Evolutionary conservation across 2,797 vertebrate genomes (phyloP).

Genomic region (Erpetoichthys calabaricus): DNA sequence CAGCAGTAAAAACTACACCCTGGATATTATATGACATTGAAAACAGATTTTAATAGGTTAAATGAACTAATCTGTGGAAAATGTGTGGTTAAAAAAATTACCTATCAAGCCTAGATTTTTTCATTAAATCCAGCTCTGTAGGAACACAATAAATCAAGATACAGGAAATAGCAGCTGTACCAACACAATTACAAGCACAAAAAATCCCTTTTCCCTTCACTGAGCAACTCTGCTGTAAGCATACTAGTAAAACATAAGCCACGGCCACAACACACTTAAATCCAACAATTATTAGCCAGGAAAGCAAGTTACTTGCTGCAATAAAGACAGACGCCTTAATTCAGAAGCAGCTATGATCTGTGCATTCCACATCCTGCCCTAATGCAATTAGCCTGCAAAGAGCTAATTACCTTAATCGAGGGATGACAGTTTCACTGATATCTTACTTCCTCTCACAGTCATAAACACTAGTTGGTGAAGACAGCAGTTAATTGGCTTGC

Average conservation of each 20-base stretch:
- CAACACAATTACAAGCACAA: conserved; percentile 20
- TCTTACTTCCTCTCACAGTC: conserved; percentile 59
- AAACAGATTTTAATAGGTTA: too few species aligned
- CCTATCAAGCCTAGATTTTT: not conserved
- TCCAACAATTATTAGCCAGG: conserved; percentile 46
- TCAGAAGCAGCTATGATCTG: conserved; percentile 33
- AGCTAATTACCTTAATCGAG: conserved; percentile 63
- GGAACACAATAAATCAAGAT: not conserved
- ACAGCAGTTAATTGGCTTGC: conserved; percentile 48
- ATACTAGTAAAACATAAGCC: conserved; percentile 27
- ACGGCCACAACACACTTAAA: conserved; percentile 29
- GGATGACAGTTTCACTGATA: conserved; percentile 58
- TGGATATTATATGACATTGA: too few species aligned
- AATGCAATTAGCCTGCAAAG: conserved; percentile 60
- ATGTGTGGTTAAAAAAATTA: too few species aligned
- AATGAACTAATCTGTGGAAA: too few species aligned
- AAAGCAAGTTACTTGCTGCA: conserved; percentile 34
- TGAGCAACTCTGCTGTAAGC: conserved; percentile 21
- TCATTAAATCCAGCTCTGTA: not conserved
- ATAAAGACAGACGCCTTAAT: conserved; percentile 28
- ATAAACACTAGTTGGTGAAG: conserved; percentile 56
- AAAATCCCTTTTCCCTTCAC: conserved; percentile 21
- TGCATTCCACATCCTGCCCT: conserved; percentile 59
- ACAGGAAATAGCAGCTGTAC: conserved; percentile 29
- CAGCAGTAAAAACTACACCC: too few species aligned